Base-by-base conservation (phyloP, 2,888 invertebrate species). In the Neocrepidodera transversa region DNA sequence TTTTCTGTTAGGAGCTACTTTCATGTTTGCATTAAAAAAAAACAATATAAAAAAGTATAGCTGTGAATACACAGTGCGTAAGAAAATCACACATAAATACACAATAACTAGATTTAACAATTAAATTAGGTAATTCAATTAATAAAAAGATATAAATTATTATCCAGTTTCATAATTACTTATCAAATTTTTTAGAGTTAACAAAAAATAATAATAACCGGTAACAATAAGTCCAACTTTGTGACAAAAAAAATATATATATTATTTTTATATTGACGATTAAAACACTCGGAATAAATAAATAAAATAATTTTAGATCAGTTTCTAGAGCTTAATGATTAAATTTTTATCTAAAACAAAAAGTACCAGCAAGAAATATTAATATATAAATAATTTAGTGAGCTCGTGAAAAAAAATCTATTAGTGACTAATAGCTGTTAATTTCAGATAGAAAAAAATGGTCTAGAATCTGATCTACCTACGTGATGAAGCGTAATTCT, bases 401-500 rank as follows among this genome's bases (percentile, higher is more conserved):
- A n/a, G n/a, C n/a, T n/a, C n/a, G n/a, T n/a, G n/a, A n/a, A n/a
- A n/a, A n/a, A n/a, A n/a, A n/a, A n/a, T n/a, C n/a, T n/a, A n/a
- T n/a, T n/a, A n/a, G n/a, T n/a, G n/a, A n/a, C n/a, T n/a, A n/a
- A n/a, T n/a, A n/a, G n/a, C n/a, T n/a, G n/a, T n/a, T n/a, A n/a
- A n/a, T n/a, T n/a, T n/a, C n/a, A n/a, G n/a, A n/a, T n/a, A n/a
- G n/a, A n/a, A n/a, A n/a, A n/a, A n/a, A n/a, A n/a, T n/a, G n/a
- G n/a, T 40, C 7, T 26, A 18, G 42, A 43, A 54, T 35, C 36
- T 36, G 45, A 36, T 45, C 45, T 23, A 45, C 2, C 11, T 26
- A 36, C 26, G 54, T 67, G 64, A 66, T 59, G 62, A 68, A 69
- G 65, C 68, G 67, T 68, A 68, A 57, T 63, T 57, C 52, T 54